Evolutionary conservation across 1,140 invertebrate species (phyloP).

Genomic region (Drosophila pruinosa): DNA sequence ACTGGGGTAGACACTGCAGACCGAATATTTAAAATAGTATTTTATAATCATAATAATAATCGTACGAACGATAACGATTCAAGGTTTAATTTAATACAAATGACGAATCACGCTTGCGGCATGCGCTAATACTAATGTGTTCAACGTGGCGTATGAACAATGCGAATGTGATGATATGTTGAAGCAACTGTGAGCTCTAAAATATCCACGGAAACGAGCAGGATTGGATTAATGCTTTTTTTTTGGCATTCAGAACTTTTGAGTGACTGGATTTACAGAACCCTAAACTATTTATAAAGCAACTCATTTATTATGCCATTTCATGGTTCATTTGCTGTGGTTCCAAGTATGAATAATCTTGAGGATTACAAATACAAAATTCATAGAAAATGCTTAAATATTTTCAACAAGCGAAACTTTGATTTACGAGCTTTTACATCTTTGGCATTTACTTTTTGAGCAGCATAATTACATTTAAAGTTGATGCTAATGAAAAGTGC

Average conservation of each 20-base stretch:
- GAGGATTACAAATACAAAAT: slow-evolving; percentile 10
- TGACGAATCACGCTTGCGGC: slow-evolving; percentile 1
- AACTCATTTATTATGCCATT: slow-evolving; percentile 5
- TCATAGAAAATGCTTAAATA: not conserved
- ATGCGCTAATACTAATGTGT: not conserved
- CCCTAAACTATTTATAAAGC: slow-evolving; percentile 3
- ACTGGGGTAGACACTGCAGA: slow-evolving; percentile 1
- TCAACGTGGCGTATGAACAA: slow-evolving; percentile 47
- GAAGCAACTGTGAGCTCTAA: not conserved
- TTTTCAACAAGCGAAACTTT: not conserved
- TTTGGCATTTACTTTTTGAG: not conserved
- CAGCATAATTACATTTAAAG: not conserved
- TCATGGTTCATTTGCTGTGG: slow-evolving; percentile 10
- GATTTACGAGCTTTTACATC: not conserved
- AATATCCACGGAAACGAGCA: not conserved
- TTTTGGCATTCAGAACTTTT: not conserved
- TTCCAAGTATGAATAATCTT: not conserved
- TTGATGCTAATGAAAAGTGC: not conserved
- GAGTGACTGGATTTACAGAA: not conserved
- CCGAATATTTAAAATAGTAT: not conserved
- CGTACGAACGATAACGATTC: no score
- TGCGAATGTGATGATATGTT: slow-evolving; percentile 28
- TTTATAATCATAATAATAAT: not conserved
- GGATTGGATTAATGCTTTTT: not conserved
- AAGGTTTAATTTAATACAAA: no score